Conservation (phyloP, 2,113 vertebrate genomes). For the Alectura lathami region DNA sequence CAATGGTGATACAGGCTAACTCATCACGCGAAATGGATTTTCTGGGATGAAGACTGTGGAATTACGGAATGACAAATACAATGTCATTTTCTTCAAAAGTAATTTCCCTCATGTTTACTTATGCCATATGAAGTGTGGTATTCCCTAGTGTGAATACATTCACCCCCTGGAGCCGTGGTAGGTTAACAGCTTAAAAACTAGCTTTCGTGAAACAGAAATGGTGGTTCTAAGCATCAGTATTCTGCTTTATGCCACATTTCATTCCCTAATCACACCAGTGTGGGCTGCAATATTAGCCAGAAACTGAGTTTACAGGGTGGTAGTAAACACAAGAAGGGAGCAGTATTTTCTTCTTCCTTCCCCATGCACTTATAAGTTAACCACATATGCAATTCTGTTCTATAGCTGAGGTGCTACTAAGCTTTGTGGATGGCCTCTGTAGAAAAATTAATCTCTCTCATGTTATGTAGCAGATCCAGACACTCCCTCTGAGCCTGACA, state of each 20-base stretch:
- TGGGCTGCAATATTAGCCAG: neutral
- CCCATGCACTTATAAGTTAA: neutral
- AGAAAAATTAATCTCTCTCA: neutral
- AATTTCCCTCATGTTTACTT: neutral
- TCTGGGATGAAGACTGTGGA: neutral
- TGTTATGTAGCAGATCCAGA: neutral
- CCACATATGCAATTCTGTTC: neutral
- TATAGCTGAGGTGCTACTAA: neutral
- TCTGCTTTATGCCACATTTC: neutral
- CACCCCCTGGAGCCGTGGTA: neutral
- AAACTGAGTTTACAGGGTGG: accelerated
- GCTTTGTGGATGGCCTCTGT: neutral
- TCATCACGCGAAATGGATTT: neutral
- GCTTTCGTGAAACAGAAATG: neutral
- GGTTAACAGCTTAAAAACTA: neutral
- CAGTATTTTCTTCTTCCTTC: neutral
- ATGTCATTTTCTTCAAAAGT: neutral
- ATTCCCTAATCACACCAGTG: neutral
- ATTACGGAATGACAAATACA: neutral
- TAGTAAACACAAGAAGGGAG: neutral
- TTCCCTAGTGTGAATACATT: neutral
- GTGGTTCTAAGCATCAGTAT: neutral
- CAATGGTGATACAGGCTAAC: neutral
- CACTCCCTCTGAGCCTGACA: neutral
- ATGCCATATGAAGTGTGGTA: neutral